Conservation (phyloP, 2,797 vertebrate species). For the Liasis olivaceus region DNA sequence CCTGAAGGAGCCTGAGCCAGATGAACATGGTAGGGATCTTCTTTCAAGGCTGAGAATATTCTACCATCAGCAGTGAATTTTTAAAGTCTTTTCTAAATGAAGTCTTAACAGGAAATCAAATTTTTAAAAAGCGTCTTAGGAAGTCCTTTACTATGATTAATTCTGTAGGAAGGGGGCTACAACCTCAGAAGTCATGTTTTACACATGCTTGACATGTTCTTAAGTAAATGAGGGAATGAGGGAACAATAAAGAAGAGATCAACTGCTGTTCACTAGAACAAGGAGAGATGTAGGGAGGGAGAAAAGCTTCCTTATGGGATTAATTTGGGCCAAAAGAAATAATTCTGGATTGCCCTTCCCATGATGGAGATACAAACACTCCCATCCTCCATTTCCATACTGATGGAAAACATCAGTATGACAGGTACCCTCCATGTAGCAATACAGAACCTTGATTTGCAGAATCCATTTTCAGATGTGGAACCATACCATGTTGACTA, state of each 20-base stretch:
- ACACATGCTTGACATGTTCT: not conserved
- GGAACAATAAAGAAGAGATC: not conserved
- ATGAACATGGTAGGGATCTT: too few relatives aligned
- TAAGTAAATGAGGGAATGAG: not conserved
- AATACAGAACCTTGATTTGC: too few relatives aligned
- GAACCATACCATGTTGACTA: not conserved
- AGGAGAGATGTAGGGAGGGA: too few relatives aligned
- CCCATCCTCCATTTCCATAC: not conserved
- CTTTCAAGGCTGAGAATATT: not conserved
- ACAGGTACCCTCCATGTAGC: not conserved
- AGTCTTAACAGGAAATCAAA: not conserved
- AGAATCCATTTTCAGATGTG: not conserved
- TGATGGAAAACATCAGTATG: fast-evolving
- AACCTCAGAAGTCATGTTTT: too few relatives aligned
- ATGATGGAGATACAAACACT: not conserved
- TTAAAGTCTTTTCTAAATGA: not conserved
- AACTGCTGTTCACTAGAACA: not conserved
- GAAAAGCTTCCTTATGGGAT: not conserved
- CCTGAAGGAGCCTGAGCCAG: too few relatives aligned
- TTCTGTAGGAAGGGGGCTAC: too few relatives aligned
- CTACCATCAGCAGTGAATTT: not conserved
- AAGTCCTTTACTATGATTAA: too few relatives aligned
- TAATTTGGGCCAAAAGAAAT: not conserved
- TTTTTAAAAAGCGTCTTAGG: not conserved
- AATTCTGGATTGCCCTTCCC: not conserved